These are phyloP conservation scores for Stictonetta naevosa DNA, from an alignment of 2,113 vertebrate species.

Conservation along the genomic window DNA sequence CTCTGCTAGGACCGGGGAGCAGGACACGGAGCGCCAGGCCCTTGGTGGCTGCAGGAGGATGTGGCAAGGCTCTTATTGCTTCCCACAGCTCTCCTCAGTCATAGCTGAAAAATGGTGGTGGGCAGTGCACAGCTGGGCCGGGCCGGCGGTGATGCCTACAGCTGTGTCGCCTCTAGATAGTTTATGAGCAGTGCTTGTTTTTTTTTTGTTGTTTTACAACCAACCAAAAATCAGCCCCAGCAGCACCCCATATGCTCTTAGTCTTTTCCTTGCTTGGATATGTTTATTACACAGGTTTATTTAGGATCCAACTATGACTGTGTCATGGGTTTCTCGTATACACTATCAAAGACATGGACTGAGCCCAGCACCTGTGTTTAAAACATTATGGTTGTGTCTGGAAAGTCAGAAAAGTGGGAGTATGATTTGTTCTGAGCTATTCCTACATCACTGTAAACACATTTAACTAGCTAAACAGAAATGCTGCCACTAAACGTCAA, in stretches of 20 bases:
- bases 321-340: background rate
- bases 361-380: background rate
- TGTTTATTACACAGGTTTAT: background rate
- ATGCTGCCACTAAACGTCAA: slow-evolving; percentile 29
- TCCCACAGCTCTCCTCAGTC: background rate
- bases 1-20: background rate
- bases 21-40: background rate
- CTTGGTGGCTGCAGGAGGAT: background rate
- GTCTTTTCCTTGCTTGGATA: slow-evolving; percentile 15
- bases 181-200: background rate
- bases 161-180: slow-evolving; percentile 17
- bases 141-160: background rate
- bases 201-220: background rate
- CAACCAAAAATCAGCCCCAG: background rate
- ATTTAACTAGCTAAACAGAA: slow-evolving; percentile 29
- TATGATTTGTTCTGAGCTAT: background rate
- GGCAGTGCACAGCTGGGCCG: background rate
- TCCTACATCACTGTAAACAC: slow-evolving; percentile 6
- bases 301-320: background rate
- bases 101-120: background rate
- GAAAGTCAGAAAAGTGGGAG: background rate
- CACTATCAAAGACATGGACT: background rate
- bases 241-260: background rate
- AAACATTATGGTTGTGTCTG: background rate
- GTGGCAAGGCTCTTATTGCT: background rate